These are phyloP conservation scores for Ganaspis brasiliensis DNA, from an alignment of 2,888 invertebrate species.

Conservation along the genomic window DNA sequence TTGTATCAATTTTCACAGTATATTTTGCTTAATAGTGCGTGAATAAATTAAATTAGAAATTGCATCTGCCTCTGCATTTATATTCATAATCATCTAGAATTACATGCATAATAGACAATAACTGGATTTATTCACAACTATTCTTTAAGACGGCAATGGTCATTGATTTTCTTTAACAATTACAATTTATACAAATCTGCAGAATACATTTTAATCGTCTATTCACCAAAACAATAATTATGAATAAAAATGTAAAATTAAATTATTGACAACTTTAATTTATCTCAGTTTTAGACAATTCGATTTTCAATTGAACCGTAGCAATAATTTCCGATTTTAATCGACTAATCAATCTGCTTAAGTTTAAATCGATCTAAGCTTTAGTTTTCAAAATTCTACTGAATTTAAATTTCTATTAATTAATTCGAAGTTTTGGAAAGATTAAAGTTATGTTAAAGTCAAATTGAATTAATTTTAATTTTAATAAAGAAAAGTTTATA, in stretches of 20 bases:
- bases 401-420: too few species aligned
- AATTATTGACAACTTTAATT: too few species aligned
- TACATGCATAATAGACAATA: background rate
- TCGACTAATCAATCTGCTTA: too few species aligned
- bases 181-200: background rate
- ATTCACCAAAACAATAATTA: background rate
- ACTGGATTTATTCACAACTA: background rate
- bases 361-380: too few species aligned
- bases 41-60: background rate
- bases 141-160: background rate
- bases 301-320: too few species aligned
- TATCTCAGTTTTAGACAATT: too few species aligned
- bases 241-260: background rate
- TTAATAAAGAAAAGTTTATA: too few species aligned
- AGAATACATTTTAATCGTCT: background rate
- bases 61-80: background rate
- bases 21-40: background rate
- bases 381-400: too few species aligned
- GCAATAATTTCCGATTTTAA: too few species aligned
- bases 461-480: too few species aligned
- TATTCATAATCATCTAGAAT: background rate
- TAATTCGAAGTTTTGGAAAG: too few species aligned
- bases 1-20: background rate
- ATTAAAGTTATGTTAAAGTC: too few species aligned
- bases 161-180: background rate